Conservation (phyloP, 2,797 vertebrate species). For the Delichon dasypus region DNA sequence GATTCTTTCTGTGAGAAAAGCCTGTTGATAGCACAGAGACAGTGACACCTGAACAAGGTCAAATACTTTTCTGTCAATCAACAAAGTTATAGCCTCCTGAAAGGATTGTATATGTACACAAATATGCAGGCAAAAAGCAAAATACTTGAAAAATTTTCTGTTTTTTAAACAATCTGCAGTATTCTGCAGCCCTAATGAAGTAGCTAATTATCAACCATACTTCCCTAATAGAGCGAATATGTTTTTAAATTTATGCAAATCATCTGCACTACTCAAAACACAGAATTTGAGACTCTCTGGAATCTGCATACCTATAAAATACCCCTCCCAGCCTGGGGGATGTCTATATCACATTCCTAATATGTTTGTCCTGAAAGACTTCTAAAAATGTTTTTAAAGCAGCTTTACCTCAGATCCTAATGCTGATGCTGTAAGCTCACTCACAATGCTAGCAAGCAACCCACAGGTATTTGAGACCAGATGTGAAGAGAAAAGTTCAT, state of each 20-base stretch:
- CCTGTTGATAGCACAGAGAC: background rate
- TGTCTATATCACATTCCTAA: background rate
- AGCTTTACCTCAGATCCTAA: conserved; percentile 92
- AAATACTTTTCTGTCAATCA: background rate
- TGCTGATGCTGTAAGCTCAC: conserved; percentile 95
- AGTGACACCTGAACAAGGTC: background rate
- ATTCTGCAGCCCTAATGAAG: background rate
- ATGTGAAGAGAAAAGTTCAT: conserved; percentile 96
- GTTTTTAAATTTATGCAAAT: background rate
- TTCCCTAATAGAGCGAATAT: background rate
- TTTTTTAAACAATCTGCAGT: background rate
- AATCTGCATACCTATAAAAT: background rate
- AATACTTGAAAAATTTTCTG: accelerated
- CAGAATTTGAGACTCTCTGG: background rate
- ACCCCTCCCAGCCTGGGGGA: background rate
- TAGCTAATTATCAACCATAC: background rate
- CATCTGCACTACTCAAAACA: background rate
- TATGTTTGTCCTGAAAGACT: background rate
- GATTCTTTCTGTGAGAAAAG: background rate
- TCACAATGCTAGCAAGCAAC: conserved; percentile 94
- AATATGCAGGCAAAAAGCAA: background rate
- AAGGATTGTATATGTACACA: background rate
- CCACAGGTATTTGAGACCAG: conserved; percentile 97
- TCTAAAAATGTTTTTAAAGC: background rate
- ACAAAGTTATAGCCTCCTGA: accelerated